phyloP scores from a whole-genome alignment of 2,113 vertebrate genomes.

The Ammodytes marinus region DNA sequence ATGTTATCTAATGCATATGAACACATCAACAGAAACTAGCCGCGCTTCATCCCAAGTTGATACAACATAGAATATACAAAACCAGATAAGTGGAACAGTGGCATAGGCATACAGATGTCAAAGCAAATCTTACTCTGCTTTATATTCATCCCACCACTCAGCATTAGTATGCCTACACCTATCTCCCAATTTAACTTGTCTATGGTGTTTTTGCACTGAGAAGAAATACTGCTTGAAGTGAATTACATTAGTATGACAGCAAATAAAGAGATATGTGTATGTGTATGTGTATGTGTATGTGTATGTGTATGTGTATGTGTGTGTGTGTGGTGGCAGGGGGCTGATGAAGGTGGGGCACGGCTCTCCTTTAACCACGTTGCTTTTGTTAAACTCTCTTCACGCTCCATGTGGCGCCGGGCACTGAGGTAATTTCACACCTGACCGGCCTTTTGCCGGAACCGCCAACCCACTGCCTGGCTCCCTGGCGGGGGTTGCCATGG shows the following conservation, averaged over 20 bases:
- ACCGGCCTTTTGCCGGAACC: conserved; percentile 61
- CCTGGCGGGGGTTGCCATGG: conserved; percentile 68
- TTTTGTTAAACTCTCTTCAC: conserved; percentile 79
- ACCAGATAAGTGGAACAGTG: conserved; percentile 10
- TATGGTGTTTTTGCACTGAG: conserved; percentile 18
- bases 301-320: conserved; percentile 2
- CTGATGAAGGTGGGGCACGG: not conserved
- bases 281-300: conserved; percentile 7
- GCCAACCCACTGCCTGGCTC: conserved; percentile 32
- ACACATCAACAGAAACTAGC: conserved; percentile 17
- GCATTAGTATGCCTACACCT: conserved; percentile 34
- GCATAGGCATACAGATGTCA: conserved; percentile 36
- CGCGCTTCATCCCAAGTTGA: conserved; percentile 28
- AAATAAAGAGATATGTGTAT: conserved; percentile 7
- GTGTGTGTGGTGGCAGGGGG: not conserved
- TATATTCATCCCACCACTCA: not conserved
- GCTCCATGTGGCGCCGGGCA: conserved; percentile 63
- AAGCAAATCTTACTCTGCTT: conserved; percentile 30
- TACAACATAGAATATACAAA: not conserved
- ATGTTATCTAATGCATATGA: not conserved
- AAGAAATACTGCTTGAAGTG: conserved; percentile 28
- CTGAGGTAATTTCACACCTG: conserved; percentile 82
- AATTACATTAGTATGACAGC: conserved; percentile 50
- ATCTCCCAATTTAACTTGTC: conserved; percentile 41
- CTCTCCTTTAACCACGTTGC: conserved; percentile 62